These are phyloP conservation scores for Pseudopleuronectes americanus DNA, from an alignment of 2,797 vertebrate species.

Conservation along the genomic window DNA sequence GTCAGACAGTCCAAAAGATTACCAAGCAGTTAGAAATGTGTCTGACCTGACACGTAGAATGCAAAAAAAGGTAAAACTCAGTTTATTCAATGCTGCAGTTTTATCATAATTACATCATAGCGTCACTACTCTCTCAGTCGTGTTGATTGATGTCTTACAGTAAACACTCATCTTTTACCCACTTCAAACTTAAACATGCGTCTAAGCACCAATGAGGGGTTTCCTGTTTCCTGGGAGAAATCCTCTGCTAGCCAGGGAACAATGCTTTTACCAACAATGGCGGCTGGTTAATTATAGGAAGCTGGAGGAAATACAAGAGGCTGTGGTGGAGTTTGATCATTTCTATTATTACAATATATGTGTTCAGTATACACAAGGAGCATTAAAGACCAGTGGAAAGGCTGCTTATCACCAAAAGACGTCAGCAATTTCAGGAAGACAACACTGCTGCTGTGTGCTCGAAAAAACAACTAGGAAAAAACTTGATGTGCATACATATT, in stretches of 20 bases:
- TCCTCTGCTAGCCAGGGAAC: constrained; percentile 50
- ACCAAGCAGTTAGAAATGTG: background rate
- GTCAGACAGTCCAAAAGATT: constrained; percentile 9
- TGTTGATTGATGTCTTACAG: constrained; percentile 21
- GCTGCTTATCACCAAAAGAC: constrained; percentile 18
- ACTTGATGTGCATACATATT: background rate
- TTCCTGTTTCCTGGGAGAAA: constrained; percentile 62
- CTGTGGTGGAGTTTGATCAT: constrained; percentile 31
- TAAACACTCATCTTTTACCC: constrained; percentile 12
- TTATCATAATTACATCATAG: background rate
- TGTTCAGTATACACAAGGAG: constrained; percentile 21
- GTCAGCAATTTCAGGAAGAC: constrained; percentile 3
- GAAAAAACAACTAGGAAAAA: background rate
- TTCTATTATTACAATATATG: constrained; percentile 41
- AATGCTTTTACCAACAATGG: constrained; percentile 36
- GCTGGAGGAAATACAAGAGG: constrained; percentile 35
- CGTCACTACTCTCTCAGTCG: background rate
- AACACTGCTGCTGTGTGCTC: background rate
- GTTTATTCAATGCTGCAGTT: constrained; percentile 8
- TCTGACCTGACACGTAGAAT: background rate
- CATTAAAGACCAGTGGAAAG: constrained; percentile 14
- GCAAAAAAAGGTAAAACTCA: constrained; percentile 6
- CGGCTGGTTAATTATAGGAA: constrained; percentile 51
- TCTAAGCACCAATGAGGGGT: constrained; percentile 24
- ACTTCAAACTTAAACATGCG: constrained; percentile 13